These are phyloP conservation scores for Sinohyriopsis cumingii DNA, from an alignment of 2,888 invertebrate genomes.

Conservation along the genomic window DNA sequence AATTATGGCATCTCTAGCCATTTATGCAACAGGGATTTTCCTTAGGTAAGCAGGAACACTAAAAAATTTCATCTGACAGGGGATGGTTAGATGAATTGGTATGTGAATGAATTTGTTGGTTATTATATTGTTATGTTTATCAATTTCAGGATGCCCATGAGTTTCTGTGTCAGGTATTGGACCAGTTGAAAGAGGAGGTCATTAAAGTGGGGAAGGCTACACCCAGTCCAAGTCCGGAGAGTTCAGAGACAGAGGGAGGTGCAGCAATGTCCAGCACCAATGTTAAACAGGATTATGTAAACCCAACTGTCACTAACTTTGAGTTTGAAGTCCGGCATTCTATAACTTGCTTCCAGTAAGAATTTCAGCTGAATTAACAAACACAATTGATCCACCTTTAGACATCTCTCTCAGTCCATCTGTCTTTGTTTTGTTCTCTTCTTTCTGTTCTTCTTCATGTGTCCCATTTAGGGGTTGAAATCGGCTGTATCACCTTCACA, in stretches of 20 bases:
- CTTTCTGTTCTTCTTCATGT: too few species aligned
- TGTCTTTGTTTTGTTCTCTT: too few species aligned
- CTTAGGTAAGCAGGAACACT: too few species aligned
- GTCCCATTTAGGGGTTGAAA: too few species aligned
- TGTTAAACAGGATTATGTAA: slow-evolving; percentile 30
- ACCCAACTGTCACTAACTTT: slow-evolving; percentile 66
- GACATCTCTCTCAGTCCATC: too few species aligned
- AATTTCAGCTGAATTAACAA: not conserved
- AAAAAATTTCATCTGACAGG: too few species aligned
- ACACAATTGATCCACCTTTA: not conserved
- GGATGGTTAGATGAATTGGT: too few species aligned
- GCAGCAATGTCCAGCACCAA: slow-evolving; percentile 2
- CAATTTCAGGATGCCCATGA: slow-evolving; percentile 70
- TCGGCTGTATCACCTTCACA: too few species aligned
- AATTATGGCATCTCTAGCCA: too few species aligned
- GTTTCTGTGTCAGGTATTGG: slow-evolving; percentile 67
- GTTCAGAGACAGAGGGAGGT: slow-evolving; percentile 13
- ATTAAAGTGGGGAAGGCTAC: slow-evolving; percentile 50
- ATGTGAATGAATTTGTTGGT: not conserved
- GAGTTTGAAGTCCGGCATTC: slow-evolving; percentile 66
- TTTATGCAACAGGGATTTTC: too few species aligned
- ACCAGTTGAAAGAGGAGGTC: slow-evolving; percentile 69
- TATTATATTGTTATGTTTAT: not conserved
- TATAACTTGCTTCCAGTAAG: slow-evolving; percentile 60
- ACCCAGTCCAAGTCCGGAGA: slow-evolving; percentile 43